Evolutionary conservation across 2,888 invertebrate species (phyloP).

Genomic region (Mimumesa dahlbomi): DNA sequence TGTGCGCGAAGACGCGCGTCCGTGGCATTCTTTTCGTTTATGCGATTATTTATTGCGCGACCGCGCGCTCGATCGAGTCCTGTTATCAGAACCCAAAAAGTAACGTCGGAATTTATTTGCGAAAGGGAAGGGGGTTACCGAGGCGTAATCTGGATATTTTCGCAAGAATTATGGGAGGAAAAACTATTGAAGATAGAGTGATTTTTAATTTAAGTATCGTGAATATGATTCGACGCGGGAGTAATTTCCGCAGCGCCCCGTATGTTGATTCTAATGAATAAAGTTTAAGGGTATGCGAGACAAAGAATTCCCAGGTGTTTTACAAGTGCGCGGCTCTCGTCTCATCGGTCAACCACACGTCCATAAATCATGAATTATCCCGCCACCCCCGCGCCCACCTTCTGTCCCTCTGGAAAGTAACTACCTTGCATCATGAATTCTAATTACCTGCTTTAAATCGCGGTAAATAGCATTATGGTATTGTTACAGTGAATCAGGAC

Average conservation of each 20-base stretch:
- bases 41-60: not conserved
- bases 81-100: no score
- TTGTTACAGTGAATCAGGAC: constrained; percentile 1
- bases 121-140: no score
- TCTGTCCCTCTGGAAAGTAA: constrained; percentile 72
- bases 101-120: no score
- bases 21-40: not conserved
- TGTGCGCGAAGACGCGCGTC: constrained; percentile 13
- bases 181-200: no score
- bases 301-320: constrained; percentile 48
- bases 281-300: constrained; percentile 58
- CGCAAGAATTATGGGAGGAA: no score
- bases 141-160: no score
- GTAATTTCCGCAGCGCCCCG: not conserved
- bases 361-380: constrained; percentile 69
- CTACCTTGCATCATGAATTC: constrained; percentile 71
- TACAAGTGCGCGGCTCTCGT: constrained; percentile 40
- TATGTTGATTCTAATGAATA: constrained; percentile 47
- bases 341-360: constrained; percentile 59
- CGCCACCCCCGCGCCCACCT: constrained; percentile 52
- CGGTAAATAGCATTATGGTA: constrained; percentile 6
- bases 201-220: no score
- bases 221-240: no score
- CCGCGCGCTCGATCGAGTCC: not conserved
- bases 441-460: constrained; percentile 69